Evolutionary conservation across 92 coral and sea anemone species (phyloP).

Genomic region (Porites lobata): DNA sequence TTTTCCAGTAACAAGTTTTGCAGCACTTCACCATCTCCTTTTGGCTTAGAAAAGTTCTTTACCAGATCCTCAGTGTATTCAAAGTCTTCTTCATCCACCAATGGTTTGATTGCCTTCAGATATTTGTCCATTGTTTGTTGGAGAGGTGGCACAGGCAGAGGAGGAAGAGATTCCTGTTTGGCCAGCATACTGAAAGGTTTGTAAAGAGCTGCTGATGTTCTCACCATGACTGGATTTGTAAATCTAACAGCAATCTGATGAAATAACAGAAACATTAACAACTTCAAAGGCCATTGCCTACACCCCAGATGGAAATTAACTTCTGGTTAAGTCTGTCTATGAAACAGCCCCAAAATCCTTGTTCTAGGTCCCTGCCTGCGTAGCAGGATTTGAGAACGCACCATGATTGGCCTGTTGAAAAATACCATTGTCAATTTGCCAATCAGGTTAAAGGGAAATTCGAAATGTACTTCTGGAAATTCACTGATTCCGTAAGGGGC

Average conservation of each 20-base stretch:
- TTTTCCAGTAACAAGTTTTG: slow-evolving; percentile 84
- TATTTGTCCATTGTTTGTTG: slow-evolving; percentile 97
- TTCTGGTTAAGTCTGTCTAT: no score
- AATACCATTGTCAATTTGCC: no score
- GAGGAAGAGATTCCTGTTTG: slow-evolving; percentile 86
- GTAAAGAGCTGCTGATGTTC: slow-evolving; percentile 57
- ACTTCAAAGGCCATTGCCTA: no score
- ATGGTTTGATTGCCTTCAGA: slow-evolving; percentile 78
- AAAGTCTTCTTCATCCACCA: slow-evolving; percentile 91
- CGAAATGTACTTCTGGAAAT: no score
- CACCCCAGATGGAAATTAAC: no score
- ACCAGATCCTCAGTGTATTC: slow-evolving; percentile 79
- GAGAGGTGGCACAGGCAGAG: slow-evolving; percentile 91
- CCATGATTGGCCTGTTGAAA: no score
- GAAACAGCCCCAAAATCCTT: no score
- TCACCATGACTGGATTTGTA: slow-evolving; percentile 51
- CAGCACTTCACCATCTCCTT: slow-evolving; percentile 88
- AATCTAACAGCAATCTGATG: slow-evolving; percentile 13
- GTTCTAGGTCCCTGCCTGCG: no score
- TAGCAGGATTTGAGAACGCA: no score
- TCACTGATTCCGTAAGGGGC: no score
- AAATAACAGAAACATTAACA: no score
- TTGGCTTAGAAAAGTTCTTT: slow-evolving; percentile 87
- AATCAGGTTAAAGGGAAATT: no score
- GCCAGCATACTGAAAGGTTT: slow-evolving; percentile 85